Percentiles rank a stretch among this genome's conserved stretches.
Evolutionary conservation across 1,140 invertebrate genomes (phyloP).

Genomic region (Achatina immaculata): DNA sequence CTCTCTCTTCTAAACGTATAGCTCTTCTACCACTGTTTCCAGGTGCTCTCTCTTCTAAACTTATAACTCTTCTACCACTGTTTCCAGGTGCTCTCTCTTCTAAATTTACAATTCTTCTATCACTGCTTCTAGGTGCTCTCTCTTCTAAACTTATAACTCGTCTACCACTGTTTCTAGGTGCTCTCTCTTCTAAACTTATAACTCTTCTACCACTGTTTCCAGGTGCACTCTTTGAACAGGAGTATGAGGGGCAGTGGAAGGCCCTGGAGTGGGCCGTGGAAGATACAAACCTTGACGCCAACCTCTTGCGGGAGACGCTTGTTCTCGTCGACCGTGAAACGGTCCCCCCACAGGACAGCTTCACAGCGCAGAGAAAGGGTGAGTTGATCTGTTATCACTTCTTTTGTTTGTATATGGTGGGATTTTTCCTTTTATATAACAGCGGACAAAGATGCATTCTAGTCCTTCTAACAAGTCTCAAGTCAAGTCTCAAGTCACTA

Average conservation of each 20-base stretch:
- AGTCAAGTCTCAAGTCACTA: no score
- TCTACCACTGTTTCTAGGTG: no score
- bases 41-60: no score
- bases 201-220: no score
- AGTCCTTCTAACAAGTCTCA: neutral
- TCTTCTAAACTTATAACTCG: no score
- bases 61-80: no score
- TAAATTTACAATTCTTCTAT: no score
- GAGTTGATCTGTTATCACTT: neutral
- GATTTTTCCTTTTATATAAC: neutral
- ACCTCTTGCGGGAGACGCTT: constrained; percentile 50
- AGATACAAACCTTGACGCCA: constrained; percentile 50
- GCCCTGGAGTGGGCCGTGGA: constrained; percentile 56
- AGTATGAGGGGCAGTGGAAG: constrained; percentile 50
- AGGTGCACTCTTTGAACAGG: constrained; percentile 57
- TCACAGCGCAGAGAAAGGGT: constrained; percentile 49
- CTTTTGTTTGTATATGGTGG: neutral
- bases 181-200: no score
- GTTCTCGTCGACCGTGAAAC: constrained; percentile 49
- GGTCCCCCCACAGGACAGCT: constrained; percentile 57
- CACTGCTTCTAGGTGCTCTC: no score
- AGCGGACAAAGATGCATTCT: neutral
- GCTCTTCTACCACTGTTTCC: no score
- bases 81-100: no score
- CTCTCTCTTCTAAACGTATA: no score